Percentiles rank a stretch among this genome's conserved stretches.
Evolutionary conservation across 2,888 invertebrate species (phyloP).

Genomic region (Bellardia pandia): DNA sequence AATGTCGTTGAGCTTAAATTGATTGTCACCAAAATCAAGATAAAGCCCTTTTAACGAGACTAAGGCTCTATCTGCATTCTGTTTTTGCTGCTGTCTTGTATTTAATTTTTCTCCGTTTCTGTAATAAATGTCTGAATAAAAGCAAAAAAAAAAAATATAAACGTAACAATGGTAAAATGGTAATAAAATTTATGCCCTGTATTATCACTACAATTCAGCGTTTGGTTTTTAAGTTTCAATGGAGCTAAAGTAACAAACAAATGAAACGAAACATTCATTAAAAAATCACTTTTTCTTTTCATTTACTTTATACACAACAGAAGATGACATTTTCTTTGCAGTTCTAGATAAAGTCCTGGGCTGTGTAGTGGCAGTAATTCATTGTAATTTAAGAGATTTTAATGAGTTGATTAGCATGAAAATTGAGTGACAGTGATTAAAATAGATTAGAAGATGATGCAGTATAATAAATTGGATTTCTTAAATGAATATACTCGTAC

Average conservation of each 20-base stretch:
- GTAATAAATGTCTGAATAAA: constrained; percentile 30
- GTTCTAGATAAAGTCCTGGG: neutral
- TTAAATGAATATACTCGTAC: neutral
- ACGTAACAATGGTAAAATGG: constrained; percentile 63
- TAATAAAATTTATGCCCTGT: constrained; percentile 70
- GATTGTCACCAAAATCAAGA: constrained; percentile 74
- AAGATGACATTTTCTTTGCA: neutral
- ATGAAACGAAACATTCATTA: constrained; percentile 66
- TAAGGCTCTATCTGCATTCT: constrained; percentile 38
- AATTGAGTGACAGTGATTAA: constrained; percentile 73
- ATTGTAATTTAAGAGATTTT: constrained; percentile 68
- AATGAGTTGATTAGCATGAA: constrained; percentile 73
- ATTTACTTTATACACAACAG: constrained; percentile 4
- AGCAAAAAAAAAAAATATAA: constrained; percentile 31
- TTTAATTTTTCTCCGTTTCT: constrained; percentile 14
- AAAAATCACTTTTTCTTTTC: constrained; percentile 56
- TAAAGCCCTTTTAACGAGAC: constrained; percentile 72
- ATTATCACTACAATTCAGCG: constrained; percentile 69
- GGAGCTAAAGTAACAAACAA: constrained; percentile 21
- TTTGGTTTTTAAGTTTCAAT: constrained; percentile 2
- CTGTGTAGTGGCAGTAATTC: neutral
- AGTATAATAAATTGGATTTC: constrained; percentile 35
- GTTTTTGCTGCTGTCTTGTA: constrained; percentile 19
- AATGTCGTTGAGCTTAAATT: constrained; percentile 73
- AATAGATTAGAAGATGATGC: constrained; percentile 58